A percentile compares a stretch with the other conserved stretches of the same genome.
These are phyloP conservation scores for Penaeus vannamei DNA, from an alignment of 1,140 invertebrate species.

Conservation along the genomic window DNA sequence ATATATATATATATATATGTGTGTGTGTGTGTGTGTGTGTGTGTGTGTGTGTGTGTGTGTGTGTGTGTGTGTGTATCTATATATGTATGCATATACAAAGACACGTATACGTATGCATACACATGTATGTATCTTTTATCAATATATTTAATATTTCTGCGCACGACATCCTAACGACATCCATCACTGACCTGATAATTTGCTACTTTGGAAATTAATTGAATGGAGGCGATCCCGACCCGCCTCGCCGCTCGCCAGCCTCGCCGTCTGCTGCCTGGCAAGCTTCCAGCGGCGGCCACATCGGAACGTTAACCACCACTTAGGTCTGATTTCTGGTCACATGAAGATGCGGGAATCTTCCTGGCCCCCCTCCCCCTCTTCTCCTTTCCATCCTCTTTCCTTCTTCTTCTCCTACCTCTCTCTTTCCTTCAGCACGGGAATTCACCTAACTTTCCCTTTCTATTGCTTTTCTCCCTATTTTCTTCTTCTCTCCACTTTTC, in stretches of 20 bases:
- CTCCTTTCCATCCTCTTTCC: neutral
- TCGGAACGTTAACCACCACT: constrained; percentile 55
- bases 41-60: too few species aligned
- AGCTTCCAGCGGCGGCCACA: constrained; percentile 21
- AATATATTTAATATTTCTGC: too few species aligned
- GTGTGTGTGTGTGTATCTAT: too few species aligned
- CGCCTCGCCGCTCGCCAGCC: neutral
- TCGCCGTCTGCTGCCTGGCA: constrained; percentile 7
- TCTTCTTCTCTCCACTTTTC: neutral
- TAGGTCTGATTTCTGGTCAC: constrained; percentile 55
- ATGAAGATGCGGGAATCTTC: constrained; percentile 39
- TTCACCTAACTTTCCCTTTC: neutral
- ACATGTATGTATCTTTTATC: too few species aligned
- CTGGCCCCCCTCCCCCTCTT: neutral
- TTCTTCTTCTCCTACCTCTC: neutral
- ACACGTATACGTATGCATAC: too few species aligned
- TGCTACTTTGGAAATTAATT: too few species aligned
- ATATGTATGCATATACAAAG: too few species aligned
- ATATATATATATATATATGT: too few species aligned
- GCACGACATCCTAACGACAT: too few species aligned
- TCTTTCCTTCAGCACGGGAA: too few species aligned
- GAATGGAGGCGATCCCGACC: neutral
- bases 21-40: too few species aligned
- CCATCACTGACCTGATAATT: too few species aligned
- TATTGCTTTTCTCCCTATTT: neutral